Conservation (phyloP, 2,113 vertebrate species). For the Mus musculus region GRCm39 chr1:90414001-90414500, state of each 20-base stretch:
- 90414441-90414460: background rate
- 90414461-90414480: background rate
- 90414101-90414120: background rate
- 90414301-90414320: background rate
- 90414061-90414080: background rate
- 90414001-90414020: background rate
- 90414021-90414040: too few species aligned
- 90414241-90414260: constrained; percentile 16
- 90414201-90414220: constrained; percentile 44
- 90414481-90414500: background rate
- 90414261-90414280: background rate
- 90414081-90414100: rapidly evolving
- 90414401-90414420: background rate
- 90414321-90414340: constrained; percentile 66
- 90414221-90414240: rapidly evolving
- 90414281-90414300: rapidly evolving
- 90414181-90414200: rapidly evolving
- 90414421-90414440: rapidly evolving
- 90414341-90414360: constrained; percentile 62
- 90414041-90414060: rapidly evolving
- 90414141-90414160: background rate
- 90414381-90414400: background rate
- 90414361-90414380: background rate
- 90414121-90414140: background rate
- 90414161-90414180: constrained; percentile 51